Evolutionary conservation across 1,140 invertebrate species (phyloP), one percentile per base, ranked within the genome.

Genomic region (Pogonognathellus flavescens): DNA sequence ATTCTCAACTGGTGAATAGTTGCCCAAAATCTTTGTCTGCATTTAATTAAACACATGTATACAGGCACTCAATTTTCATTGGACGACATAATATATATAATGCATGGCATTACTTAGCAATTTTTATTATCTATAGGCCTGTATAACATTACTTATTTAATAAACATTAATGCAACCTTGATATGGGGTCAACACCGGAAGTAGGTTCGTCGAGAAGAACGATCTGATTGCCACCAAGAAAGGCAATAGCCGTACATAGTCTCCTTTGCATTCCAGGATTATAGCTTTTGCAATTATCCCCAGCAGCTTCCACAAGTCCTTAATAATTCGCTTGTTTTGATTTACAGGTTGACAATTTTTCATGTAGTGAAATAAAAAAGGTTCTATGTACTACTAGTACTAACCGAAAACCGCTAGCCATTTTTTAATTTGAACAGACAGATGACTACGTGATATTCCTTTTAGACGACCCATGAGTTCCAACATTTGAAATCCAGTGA

Each of bases 121-220:
- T n/a, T n/a, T n/a, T n/a, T n/a, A n/a, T n/a, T n/a, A n/a, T n/a
- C n/a, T n/a, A n/a, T n/a, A n/a, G n/a, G n/a, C n/a, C n/a, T n/a
- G n/a, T n/a, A 57, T 57, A 14, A n/a, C 53, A 13, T 57, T 57
- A n/a, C n/a, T n/a, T n/a, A n/a, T n/a, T n/a, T n/a, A n/a, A n/a
- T n/a, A n/a, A n/a, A n/a, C 53, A 57, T 14, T n/a, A 86, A 62
- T 57, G 31, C 8, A 50, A 62, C 52, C 18, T 80, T 82, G 59
- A 80, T 13, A 55, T 85, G 13, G 50, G 82, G 20, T 85, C 59
- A 25, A 84, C 49, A 3, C 80, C 80, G 9, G 20, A 57, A 18
- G 86, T 87, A 20, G 81, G 80, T 60, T 85, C 87, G 41, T 88
- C 87, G 2, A 88, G 20, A n/a, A 88, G 52, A 76, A 88, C 80